Base-by-base conservation (phyloP, 1,140 invertebrate genomes). In the Arctopsyche grandis region DNA sequence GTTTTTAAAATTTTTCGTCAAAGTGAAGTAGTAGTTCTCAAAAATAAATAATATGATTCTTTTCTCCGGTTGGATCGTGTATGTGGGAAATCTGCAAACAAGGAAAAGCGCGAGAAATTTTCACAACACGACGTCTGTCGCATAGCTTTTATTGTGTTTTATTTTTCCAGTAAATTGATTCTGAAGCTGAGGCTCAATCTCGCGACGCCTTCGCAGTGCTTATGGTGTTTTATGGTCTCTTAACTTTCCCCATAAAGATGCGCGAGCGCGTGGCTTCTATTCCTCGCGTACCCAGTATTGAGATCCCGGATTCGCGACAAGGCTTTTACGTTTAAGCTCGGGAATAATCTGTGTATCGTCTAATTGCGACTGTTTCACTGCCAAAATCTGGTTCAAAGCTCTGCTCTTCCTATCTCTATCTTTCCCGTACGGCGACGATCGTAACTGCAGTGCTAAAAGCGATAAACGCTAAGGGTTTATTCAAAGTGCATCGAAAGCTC, bases 101-200 rank as follows among this genome's bases (percentile, higher is more conserved):
- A 9, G 22, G 4, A 66, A 66, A 16, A 66, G 12, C 3, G 1
- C 63, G 63, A 14, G 22, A 26, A 29, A 12, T 66, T 66, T 66
- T 52, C 48, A 1, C 48, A 1, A 38, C 7, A 22, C 63, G 24
- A 26, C 5, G 21, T 24, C 3, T 60, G 56, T 60, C 56, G 56
- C 21, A 60, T 60, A 5, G 16, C 56, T 60, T 60, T 60, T 60
- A 60, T 60, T 60, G 7, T 24, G 24, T 66, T 66, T 66, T 66
- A 26, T 66, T 66, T 66, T 66, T 66, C 63, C 63, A 22, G 63
- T 3, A 66, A 66, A 66, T 66, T 66, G 63, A 66, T 66, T 66
- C 21, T 9, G 24, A 66, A 66, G 63, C 63, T 14, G 12, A 5
- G 63, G 63, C 63, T 66, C 63, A 26, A 66, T 66, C 63, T 26